Conservation (phyloP, 1,140 invertebrate genomes). For the Pseudomyrmex flavicornis region DNA sequence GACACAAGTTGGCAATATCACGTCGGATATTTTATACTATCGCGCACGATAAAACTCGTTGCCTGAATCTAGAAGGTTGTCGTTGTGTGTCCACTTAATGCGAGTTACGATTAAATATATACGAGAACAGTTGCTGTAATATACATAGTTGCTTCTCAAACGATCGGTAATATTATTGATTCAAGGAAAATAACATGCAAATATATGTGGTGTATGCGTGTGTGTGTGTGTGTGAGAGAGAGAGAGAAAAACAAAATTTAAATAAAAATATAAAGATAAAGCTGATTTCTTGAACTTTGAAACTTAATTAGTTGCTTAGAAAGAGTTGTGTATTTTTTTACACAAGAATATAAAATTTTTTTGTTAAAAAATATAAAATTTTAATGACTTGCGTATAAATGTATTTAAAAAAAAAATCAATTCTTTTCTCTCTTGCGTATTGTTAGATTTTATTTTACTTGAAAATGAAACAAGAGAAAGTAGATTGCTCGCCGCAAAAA, state of each 20-base stretch:
- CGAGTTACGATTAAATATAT: background rate
- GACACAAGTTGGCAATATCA: conserved; percentile 25
- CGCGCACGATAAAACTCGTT: conserved; percentile 29
- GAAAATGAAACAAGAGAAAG: background rate
- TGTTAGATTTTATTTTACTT: background rate
- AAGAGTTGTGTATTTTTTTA: no score
- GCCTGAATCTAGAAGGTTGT: conserved; percentile 3
- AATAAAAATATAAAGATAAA: background rate
- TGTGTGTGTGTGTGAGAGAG: background rate
- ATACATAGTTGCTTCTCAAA: no score
- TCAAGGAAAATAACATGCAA: no score
- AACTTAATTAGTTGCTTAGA: no score
- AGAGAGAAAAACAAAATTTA: conserved; percentile 10
- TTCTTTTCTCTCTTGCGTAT: no score
- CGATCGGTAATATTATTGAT: no score
- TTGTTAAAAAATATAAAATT: no score
- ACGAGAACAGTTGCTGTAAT: background rate
- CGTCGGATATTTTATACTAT: conserved; percentile 45
- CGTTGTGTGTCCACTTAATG: background rate
- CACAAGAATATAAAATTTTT: no score
- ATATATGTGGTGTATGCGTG: no score
- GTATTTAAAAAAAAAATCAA: no score
- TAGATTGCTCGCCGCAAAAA: background rate
- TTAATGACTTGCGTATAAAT: no score
- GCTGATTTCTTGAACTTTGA: background rate